Evolutionary conservation across 2,888 invertebrate genomes (phyloP).

Genomic region (Agonum fuliginosum): DNA sequence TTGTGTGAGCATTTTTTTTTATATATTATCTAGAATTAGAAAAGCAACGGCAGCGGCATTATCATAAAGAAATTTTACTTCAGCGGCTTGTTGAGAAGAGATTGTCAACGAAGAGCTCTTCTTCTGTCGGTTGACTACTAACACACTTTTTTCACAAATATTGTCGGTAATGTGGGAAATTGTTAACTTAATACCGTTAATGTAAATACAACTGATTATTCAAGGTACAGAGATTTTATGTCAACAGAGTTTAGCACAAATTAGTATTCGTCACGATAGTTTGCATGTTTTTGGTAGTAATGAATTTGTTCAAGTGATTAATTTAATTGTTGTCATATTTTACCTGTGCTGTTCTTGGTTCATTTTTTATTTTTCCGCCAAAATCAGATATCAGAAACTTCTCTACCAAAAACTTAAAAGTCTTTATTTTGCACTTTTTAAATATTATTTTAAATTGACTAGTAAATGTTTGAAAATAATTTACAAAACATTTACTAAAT

Average conservation of each 20-base stretch:
- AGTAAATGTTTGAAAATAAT: no score
- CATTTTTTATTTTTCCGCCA: no score
- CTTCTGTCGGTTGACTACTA: background rate
- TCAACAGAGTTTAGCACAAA: background rate
- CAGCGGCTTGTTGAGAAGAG: background rate
- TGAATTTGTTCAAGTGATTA: no score
- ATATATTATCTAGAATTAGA: slow-evolving; percentile 30
- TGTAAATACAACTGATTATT: background rate
- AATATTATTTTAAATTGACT: no score
- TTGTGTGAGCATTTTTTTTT: slow-evolving; percentile 21
- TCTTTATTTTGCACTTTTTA: no score
- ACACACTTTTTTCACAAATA: slow-evolving; percentile 38
- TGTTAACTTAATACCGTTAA: background rate
- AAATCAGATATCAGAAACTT: no score
- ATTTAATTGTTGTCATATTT: no score
- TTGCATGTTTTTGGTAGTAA: no score
- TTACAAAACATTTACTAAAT: no score
- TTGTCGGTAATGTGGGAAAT: slow-evolving; percentile 24
- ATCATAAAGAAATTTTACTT: slow-evolving; percentile 24
- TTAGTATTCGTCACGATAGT: slow-evolving; percentile 22
- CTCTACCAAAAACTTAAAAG: no score
- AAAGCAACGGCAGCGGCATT: slow-evolving; percentile 3
- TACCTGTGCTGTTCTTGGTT: no score
- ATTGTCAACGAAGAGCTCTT: slow-evolving; percentile 13
- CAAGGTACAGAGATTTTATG: slow-evolving; percentile 1